A percentile compares a stretch with the other conserved stretches of the same genome.
Conservation (phyloP, 2,113 vertebrate genomes). For the Rhinopithecus roxellana region DNA sequence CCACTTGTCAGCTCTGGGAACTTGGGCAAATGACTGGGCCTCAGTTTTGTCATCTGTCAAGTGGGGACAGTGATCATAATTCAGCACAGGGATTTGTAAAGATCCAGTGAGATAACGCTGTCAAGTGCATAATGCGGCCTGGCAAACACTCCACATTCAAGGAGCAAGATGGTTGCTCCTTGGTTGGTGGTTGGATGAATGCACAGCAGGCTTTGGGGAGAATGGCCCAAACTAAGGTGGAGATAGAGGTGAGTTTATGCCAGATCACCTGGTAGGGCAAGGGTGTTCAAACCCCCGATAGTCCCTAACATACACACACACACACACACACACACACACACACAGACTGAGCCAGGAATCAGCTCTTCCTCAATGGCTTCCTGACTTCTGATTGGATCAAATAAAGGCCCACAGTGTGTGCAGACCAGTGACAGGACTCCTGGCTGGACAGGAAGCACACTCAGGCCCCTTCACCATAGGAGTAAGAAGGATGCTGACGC, state of each 20-base stretch:
- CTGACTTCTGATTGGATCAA: neutral
- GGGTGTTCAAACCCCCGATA: neutral
- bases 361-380: neutral
- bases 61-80: neutral
- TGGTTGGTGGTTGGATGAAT: neutral
- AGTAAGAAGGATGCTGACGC: neutral
- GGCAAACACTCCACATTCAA: fast-evolving
- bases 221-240: neutral
- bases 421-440: neutral
- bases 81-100: neutral
- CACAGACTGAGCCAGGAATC: neutral
- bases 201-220: neutral
- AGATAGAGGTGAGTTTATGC: neutral
- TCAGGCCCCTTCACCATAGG: neutral
- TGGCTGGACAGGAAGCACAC: neutral
- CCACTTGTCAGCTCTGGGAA: neutral
- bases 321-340: neutral
- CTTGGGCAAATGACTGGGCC: neutral
- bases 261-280: neutral
- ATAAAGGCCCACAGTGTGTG: neutral
- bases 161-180: no score
- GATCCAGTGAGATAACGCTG: neutral
- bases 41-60: neutral
- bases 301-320: neutral
- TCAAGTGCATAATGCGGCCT: neutral